These are phyloP conservation scores for Drosophila mercatorum DNA, from an alignment of 2,888 invertebrate species.

Conservation along the genomic window DNA sequence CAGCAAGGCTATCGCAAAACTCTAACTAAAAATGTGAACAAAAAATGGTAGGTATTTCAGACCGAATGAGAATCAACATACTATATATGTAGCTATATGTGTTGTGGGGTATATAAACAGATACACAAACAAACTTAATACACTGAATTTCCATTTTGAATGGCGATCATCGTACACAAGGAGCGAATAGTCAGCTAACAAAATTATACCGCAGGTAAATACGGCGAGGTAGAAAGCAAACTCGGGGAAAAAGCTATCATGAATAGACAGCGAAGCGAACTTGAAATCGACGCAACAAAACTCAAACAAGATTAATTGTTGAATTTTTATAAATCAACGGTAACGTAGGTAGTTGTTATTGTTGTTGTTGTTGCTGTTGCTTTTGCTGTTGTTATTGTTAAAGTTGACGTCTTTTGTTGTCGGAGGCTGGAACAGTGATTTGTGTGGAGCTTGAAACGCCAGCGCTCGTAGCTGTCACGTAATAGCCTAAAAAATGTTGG, in stretches of 20 bases:
- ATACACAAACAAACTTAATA: background rate
- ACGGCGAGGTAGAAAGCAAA: conserved; percentile 25
- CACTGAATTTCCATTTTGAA: background rate
- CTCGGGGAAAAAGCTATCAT: conserved; percentile 12
- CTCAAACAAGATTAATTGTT: conserved; percentile 72
- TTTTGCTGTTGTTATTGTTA: conserved; percentile 38
- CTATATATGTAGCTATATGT: background rate
- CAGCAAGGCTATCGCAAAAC: conserved; percentile 27
- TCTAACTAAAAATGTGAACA: conserved; percentile 66
- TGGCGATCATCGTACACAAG: background rate
- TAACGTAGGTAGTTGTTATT: conserved; percentile 53
- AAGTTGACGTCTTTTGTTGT: conserved; percentile 40
- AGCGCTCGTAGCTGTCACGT: conserved; percentile 50
- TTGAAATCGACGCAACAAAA: conserved; percentile 37
- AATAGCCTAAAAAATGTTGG: conserved; percentile 35
- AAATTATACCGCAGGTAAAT: background rate
- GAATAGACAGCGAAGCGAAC: conserved; percentile 23
- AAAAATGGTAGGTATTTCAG: conserved; percentile 58
- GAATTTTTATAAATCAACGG: conserved; percentile 61
- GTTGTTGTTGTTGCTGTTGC: conserved; percentile 13
- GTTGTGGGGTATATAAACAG: background rate
- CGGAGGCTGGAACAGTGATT: conserved; percentile 22
- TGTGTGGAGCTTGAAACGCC: conserved; percentile 41
- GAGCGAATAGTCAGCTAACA: background rate
- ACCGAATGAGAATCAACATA: background rate